Base-by-base conservation (phyloP, 2,888 invertebrate species). In the Brenthis hecate region DNA sequence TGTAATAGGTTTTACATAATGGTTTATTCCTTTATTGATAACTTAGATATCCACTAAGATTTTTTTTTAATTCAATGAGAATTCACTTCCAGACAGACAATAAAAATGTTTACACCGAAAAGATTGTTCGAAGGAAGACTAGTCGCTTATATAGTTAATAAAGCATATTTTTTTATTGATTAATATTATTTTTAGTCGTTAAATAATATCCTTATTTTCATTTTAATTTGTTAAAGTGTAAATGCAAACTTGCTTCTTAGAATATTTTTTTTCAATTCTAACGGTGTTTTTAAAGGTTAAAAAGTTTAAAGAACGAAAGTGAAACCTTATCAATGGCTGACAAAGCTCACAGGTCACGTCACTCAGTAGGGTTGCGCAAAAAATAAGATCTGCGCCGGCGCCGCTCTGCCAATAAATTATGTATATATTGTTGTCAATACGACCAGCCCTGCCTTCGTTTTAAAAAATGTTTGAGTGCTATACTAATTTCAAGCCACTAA, bases 391-490 rank as follows among this genome's bases (percentile, higher is more conserved):
- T 54, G 70, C 76, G 74, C 80, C 78, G 88, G 88, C 90, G 90
- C 91, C 90, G 77, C 61, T 19, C 76, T 75, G 79, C 85, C 84
- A 84, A 89, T 91, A 91, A 89, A 89, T 91, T 78, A 89, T 28
- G 28, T 11, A 8, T 43, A 43, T 79, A 84, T 86, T 82, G 83
- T 82, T 86, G 89, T 89, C 89, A 89, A 85, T 86, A 87, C 70
- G 81, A 79, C 87, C 85, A 86, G 88, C 85, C 74, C 80, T 86
- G 84, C 86, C 86, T 80, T 71, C 65, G 70, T 63, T 67, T 68
- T 69, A 53, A 57, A 66, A 71, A 70, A 16, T 23, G 16, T 66
- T 65, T 54, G 54, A 66, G 60, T 60, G 66, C 32, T 60, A 19
- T 60, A 60, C 50, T 60, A 60, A 60, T 60, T 60, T 60, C 60